Evolutionary conservation across 2,797 vertebrate species (phyloP), one percentile per base, ranked within the genome.

Genomic region (Erethizon dorsatum): DNA sequence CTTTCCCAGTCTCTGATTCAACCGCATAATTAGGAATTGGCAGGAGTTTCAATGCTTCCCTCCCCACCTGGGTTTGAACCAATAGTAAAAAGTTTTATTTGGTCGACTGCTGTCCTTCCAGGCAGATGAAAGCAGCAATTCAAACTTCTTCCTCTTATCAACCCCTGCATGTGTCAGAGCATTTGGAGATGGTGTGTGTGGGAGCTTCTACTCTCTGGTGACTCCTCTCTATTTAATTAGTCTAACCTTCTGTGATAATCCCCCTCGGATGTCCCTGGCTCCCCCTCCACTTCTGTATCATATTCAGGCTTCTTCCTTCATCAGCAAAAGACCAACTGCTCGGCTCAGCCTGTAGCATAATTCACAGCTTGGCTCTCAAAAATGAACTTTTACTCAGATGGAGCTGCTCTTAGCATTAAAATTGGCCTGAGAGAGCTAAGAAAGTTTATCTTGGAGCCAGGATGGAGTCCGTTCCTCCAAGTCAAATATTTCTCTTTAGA

Each of bases 401-500:
- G 97, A 98, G 97, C 98, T 98, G 98, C 98, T 98, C 98, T 98
- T 98, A 98, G 97, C 98, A 98, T 98, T 98, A 98, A 98, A 97
- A 98, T 97, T 90, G 79, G 98, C 96, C 97, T 98, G 97, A 97
- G 97, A 97, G 97, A 98, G 98, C 98, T 93, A 97, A 94, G 98
- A 98, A 98, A 98, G 98, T 98, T 99, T 99, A 98, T 99, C 98
- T 98, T 98, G 98, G 98, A 98, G 98, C 97, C 97, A 96, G 92
- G 96, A 97, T 83, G 98, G 96, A 98, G 96, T 97, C 97, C 17
- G 77, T 93, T 98, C 97, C 98, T 99, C 98, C 98, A 98, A 99
- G 98, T 98, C 98, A 98, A 99, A 98, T 98, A 98, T 98, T 98
- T 98, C 98, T 98, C 98, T 98, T 98, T 98, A 98, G 97, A 98